Base-by-base conservation (phyloP, 2,888 invertebrate genomes). In the Lathronympha strigana region DNA sequence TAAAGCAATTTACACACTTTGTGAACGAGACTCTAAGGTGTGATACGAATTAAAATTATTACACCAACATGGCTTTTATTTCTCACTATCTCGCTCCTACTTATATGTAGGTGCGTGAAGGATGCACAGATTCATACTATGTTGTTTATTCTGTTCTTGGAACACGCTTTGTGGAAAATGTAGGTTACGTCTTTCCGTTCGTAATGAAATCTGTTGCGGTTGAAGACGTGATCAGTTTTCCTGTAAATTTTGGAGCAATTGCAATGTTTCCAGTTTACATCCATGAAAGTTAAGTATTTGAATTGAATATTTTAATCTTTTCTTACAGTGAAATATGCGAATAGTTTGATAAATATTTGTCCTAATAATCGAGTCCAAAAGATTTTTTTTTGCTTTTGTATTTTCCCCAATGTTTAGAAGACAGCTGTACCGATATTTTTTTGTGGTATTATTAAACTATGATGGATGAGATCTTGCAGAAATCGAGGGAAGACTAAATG, bases 171-270 rank as follows among this genome's bases (percentile, higher is more conserved):
- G 4, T 5, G 17, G 19, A 11, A 45, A 45, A 45, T 45, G 21
- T 45, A 55, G 33, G 4, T 19, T 53, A 53, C n/a, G 25, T 25
- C 13, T 40, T 45, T 11, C 23, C 47, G 23, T 23, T 33, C 21
- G 13, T 58, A 45, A 58, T 45, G 17, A 58, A 58, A 58, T 45
- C 28, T 45, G 45, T 45, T 58, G 21, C 31, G 31, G 57, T 58
- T n/a, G 4, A 47, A 33, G 21, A 45, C 21, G n/a, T 21, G 21
- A 33, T 21, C 31, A 47, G 47, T 47, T 31, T 58, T 47, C 47
- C 45, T 19, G 31, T 21, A 21, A 58, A 58, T 8, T 15, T 23
- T 9, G 13, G 8, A n/a, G 33, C 58, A 33, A 23, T 58, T 47
- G 4, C 21, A 43, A 55, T 25, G n/a, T 28, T 17, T 11, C 40